Base-by-base conservation (phyloP, 1,140 invertebrate genomes). In the Drosophila nigrodunni region DNA sequence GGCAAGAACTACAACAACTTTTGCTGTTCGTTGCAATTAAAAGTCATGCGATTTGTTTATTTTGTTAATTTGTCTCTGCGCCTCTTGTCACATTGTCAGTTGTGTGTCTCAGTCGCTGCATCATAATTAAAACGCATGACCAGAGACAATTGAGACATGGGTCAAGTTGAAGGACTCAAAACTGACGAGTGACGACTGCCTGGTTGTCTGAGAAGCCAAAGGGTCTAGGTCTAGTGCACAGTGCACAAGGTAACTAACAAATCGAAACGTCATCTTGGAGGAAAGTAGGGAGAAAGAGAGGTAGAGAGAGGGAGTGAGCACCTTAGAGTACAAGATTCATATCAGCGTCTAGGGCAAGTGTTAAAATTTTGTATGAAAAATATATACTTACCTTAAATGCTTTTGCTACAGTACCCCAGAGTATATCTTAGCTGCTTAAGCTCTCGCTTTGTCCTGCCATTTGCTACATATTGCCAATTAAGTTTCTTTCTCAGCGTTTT, bases 91-190 rank as follows among this genome's bases (percentile, higher is more conserved):
- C 72, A 74, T 82, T 82, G 83, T 79, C 79, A 80, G 74, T 70
- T 82, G 72, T 55, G 55, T 78, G 62, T 25, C 66, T 75, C 72
- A 64, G 46, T 25, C 57, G 52, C 55, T 82, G 83, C 75, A 78
- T 78, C 79, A 86, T 86, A 88, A 86, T 86, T 86, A 86, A 86
- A 79, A 74, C 62, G 83, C 79, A 86, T 86, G 82, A 86, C 83
- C 66, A 61, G 25, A n/a, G 79, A 54, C 65, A 71, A 75, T 74
- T 52, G 11, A 13, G 82, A 86, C 82, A 86, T 77, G 83, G 82
- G 79, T 86, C 83, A 88, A 86, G 83, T 88, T 86, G 79, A 71
- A 88, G 82, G 82, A 79, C 79, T 74, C 58, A 55, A 50, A 54
- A 50, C 39, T n/a, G 39, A 43, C 39, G 39, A 11, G 25, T 30